Base-by-base conservation (phyloP, 2,797 vertebrate genomes). In the Epinephelus awoara region DNA sequence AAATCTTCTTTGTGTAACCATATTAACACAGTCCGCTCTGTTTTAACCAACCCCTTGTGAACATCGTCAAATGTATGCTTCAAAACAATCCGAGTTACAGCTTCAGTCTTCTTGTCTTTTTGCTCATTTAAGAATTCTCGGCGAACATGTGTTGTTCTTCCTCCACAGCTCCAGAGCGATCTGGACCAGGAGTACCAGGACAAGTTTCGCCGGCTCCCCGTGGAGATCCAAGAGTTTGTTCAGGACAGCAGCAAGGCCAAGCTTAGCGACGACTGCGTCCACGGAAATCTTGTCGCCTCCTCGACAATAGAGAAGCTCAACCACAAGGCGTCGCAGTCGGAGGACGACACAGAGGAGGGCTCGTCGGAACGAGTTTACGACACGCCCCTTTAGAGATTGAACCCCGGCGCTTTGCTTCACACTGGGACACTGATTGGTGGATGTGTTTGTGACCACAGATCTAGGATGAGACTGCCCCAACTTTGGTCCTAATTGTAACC, bases 131-230 rank as follows among this genome's bases (percentile, higher is more conserved):
- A 1, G 12, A 27, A 42, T 46, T 58, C 6, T 23, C 0, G 3
- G 6, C 42, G 78, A 18, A 77, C 21, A 1, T 21, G 27, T 29
- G 5, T 21, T 56, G 54, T 8, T 49, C 4, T 56, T 17, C 40
- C 50, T 70, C 46, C 88, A 61, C 90, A 99, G 98, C 95, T 99
- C 56, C 98, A 99, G 96, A 96, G 91, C 75, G 97, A 99, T 79
- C 94, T 99, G 89, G 98, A 99, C 91, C 98, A 99, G 92, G 98
- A 99, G 86, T 99, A 99, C 88, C 98, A 99, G 94, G 98, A 99
- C 96, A 99, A 99, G 91, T 99, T 99, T 85, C 97, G 97, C 83
- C 96, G 98, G 93, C 96, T 99, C 67, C 98, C 98, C 19, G 94
- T 98, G 94, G 98, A 99, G 95, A 98, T 99, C 92, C 96, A 98